phyloP scores from a whole-genome alignment of 2,113 vertebrate genomes.

The Barbus barbus region DNA sequence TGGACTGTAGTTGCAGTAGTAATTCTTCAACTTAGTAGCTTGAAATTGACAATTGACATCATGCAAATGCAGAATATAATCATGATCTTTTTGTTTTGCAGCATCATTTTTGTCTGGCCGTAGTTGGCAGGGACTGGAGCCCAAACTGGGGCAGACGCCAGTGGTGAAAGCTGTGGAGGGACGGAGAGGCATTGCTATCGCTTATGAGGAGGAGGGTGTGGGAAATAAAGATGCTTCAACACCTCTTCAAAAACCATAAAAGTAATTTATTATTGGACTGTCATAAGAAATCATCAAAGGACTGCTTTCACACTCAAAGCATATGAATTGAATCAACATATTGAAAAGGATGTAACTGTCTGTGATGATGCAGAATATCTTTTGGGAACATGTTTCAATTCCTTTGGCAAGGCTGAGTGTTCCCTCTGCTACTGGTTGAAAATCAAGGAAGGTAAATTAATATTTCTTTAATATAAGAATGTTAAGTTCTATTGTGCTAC shows the following conservation, averaged over 20 bases:
- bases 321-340: neutral
- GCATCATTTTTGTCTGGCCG: slow-evolving; percentile 86
- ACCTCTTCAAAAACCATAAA: neutral
- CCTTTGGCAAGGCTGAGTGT: neutral
- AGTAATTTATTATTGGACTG: neutral
- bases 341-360: neutral
- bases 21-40: neutral
- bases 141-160: slow-evolving; percentile 83
- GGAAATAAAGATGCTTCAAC: slow-evolving; percentile 16
- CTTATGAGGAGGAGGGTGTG: slow-evolving; percentile 88
- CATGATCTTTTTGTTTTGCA: slow-evolving; percentile 59
- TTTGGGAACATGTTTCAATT: neutral
- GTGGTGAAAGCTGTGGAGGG: slow-evolving; percentile 83
- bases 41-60: neutral
- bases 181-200: slow-evolving; percentile 90
- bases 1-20: neutral
- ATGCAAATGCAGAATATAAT: neutral
- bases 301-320: neutral
- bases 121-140: slow-evolving; percentile 91
- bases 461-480: neutral
- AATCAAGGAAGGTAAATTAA: neutral
- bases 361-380: neutral
- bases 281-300: neutral
- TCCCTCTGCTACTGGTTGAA: no score
- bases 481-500: neutral